A percentile compares a stretch with the other conserved stretches of the same genome.
Conservation (phyloP, 2,113 vertebrate genomes). For the Triplophysa siluroides region DNA sequence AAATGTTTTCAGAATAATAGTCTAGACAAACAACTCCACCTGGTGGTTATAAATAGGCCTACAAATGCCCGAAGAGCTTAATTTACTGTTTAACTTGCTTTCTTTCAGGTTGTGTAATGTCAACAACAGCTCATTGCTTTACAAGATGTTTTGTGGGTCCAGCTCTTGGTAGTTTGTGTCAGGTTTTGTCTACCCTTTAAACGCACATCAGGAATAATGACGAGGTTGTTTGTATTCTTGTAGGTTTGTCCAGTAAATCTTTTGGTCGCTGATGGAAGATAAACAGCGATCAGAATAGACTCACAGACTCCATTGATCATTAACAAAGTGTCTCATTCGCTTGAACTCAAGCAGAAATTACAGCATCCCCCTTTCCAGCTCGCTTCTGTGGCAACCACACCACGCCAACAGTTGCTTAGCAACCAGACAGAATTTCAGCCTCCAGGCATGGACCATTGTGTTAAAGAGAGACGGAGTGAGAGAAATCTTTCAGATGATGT, state of each 20-base stretch:
- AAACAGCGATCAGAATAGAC: neutral
- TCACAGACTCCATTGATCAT: constrained; percentile 43
- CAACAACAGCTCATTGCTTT: too few relatives aligned
- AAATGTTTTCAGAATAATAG: neutral
- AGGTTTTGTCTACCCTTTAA: too few relatives aligned
- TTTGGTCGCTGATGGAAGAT: neutral
- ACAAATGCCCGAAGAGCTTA: neutral
- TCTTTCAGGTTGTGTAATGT: neutral
- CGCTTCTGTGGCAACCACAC: constrained; percentile 74
- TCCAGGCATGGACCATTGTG: constrained; percentile 53
- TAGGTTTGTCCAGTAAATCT: neutral
- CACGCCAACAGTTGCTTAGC: constrained; percentile 77
- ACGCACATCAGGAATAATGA: too few relatives aligned
- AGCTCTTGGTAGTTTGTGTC: too few relatives aligned
- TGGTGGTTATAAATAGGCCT: neutral
- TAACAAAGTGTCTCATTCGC: constrained; percentile 63
- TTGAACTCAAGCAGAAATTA: constrained; percentile 74
- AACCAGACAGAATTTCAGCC: constrained; percentile 76
- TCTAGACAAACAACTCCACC: neutral
- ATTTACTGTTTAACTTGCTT: neutral
- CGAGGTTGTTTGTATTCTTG: too few relatives aligned
- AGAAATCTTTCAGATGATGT: neutral
- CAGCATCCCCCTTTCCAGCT: constrained; percentile 63
- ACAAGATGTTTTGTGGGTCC: too few relatives aligned
- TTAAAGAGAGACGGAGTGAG: neutral